Percentiles rank a stretch among this genome's conserved stretches.
phyloP scores from a whole-genome alignment of 2,113 vertebrate species.

The Phylloscopus whistleri region DNA sequence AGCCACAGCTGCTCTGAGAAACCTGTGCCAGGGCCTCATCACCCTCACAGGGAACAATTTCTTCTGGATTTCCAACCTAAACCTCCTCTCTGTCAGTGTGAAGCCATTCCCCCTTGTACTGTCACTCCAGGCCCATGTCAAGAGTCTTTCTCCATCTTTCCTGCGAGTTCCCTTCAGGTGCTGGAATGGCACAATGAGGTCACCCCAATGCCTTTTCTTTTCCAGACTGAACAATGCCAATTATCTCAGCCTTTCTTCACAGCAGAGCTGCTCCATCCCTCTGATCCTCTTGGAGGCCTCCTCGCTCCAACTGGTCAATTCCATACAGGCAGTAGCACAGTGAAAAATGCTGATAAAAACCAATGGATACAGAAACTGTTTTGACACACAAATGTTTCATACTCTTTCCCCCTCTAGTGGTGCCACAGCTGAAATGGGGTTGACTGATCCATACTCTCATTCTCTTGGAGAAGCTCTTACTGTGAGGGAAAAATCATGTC shows the following conservation, averaged over 20 bases:
- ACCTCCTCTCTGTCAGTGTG: accelerated
- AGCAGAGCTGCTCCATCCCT: background rate
- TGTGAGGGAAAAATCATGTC: background rate
- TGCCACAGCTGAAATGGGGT: background rate
- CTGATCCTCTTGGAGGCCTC: background rate
- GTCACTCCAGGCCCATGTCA: background rate
- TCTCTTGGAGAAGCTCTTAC: background rate
- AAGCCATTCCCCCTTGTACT: background rate
- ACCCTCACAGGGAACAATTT: background rate
- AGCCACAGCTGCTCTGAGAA: accelerated
- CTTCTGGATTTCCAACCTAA: accelerated
- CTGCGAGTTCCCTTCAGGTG: accelerated
- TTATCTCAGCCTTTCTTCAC: background rate
- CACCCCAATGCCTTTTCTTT: background rate
- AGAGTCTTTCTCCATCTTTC: background rate
- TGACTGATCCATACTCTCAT: background rate
- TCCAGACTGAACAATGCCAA: background rate
- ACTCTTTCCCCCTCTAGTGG: constrained; percentile 24
- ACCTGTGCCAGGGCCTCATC: accelerated
- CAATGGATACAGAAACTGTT: background rate
- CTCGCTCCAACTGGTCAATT: accelerated
- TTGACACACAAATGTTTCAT: background rate
- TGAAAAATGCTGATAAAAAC: background rate
- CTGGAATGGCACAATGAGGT: background rate
- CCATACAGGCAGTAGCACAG: background rate